phyloP scores from a whole-genome alignment of 2,797 vertebrate genomes.

The Orestias chungarensis region DNA sequence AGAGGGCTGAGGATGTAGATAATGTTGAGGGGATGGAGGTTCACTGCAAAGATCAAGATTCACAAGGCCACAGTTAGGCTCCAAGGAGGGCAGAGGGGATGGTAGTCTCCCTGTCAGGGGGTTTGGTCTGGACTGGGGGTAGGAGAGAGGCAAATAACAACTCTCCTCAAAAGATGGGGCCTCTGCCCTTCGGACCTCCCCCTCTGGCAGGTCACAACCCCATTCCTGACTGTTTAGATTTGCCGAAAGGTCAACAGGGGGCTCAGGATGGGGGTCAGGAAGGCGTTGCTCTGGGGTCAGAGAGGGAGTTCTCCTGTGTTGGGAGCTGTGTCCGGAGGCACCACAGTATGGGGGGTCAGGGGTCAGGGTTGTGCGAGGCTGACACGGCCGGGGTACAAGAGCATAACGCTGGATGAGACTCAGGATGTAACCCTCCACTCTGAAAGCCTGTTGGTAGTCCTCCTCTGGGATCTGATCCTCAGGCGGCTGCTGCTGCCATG shows the following conservation, averaged over 20 bases:
- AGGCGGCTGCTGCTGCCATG: slow-evolving; percentile 47
- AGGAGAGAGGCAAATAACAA: slow-evolving; percentile 69
- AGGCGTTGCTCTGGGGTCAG: slow-evolving; percentile 61
- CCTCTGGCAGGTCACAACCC: slow-evolving; percentile 71
- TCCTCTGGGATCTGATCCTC: slow-evolving; percentile 66
- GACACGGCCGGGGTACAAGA: slow-evolving; percentile 75
- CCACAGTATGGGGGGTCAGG: slow-evolving; percentile 65
- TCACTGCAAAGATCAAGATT: slow-evolving; percentile 66
- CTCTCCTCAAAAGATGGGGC: slow-evolving; percentile 71
- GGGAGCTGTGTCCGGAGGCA: slow-evolving; percentile 73
- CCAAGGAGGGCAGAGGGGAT: slow-evolving; percentile 70
- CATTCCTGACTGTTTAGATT: slow-evolving; percentile 71
- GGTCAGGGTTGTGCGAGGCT: slow-evolving; percentile 81
- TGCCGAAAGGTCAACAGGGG: slow-evolving; percentile 61
- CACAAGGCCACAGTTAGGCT: slow-evolving; percentile 69
- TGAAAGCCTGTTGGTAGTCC: slow-evolving; percentile 78
- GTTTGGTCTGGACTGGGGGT: slow-evolving; percentile 67
- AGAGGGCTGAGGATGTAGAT: slow-evolving; percentile 60
- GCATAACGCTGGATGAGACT: slow-evolving; percentile 85
- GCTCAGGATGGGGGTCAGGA: slow-evolving; percentile 54
- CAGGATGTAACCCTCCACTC: slow-evolving; percentile 88
- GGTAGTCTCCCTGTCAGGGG: slow-evolving; percentile 67
- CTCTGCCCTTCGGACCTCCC: slow-evolving; percentile 61
- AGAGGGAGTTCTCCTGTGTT: slow-evolving; percentile 73
- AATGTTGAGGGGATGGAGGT: slow-evolving; percentile 69